A percentile compares a stretch with the other conserved stretches of the same genome.
Evolutionary conservation across 1,140 invertebrate species (phyloP).

Genomic region (Cotesia glomerata): DNA sequence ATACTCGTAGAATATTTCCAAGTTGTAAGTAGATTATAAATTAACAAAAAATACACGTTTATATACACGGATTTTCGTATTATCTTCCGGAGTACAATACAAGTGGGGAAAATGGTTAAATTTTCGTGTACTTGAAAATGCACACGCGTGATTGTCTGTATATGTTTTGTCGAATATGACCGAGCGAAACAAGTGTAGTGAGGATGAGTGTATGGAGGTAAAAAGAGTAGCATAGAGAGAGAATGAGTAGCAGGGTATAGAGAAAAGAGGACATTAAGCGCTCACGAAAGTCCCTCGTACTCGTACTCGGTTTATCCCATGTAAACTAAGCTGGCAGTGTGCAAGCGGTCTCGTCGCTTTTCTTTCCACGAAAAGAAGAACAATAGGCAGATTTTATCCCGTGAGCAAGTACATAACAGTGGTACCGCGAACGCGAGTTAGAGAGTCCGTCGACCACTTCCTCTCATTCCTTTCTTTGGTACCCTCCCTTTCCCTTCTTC

Average conservation of each 20-base stretch:
- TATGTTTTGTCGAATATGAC: neutral
- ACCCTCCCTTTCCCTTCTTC: slow-evolving; percentile 6
- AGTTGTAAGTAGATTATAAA: slow-evolving; percentile 13
- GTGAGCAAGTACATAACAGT: slow-evolving; percentile 16
- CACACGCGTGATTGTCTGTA: slow-evolving; percentile 1
- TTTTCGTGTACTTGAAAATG: slow-evolving; percentile 24
- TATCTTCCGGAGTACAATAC: slow-evolving; percentile 22
- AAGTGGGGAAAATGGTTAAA: slow-evolving; percentile 26
- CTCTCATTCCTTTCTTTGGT: neutral
- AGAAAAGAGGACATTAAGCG: slow-evolving; percentile 42
- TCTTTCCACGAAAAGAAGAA: slow-evolving; percentile 50
- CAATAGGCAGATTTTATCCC: slow-evolving; percentile 51
- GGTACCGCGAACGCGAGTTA: slow-evolving; percentile 23
- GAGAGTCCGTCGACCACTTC: neutral
- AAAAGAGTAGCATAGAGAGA: neutral
- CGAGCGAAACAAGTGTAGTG: neutral
- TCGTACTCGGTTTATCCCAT: slow-evolving; percentile 31
- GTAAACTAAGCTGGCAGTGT: slow-evolving; percentile 42
- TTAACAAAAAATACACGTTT: neutral
- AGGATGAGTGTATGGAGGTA: too few species aligned
- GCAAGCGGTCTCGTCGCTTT: slow-evolving; percentile 43
- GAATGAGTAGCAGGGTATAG: neutral
- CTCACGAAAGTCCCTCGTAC: slow-evolving; percentile 38
- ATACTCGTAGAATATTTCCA: neutral
- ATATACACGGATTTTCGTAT: slow-evolving; percentile 13